Evolutionary conservation across 2,797 vertebrate species (phyloP).

Genomic region (Diceros bicornis): DNA sequence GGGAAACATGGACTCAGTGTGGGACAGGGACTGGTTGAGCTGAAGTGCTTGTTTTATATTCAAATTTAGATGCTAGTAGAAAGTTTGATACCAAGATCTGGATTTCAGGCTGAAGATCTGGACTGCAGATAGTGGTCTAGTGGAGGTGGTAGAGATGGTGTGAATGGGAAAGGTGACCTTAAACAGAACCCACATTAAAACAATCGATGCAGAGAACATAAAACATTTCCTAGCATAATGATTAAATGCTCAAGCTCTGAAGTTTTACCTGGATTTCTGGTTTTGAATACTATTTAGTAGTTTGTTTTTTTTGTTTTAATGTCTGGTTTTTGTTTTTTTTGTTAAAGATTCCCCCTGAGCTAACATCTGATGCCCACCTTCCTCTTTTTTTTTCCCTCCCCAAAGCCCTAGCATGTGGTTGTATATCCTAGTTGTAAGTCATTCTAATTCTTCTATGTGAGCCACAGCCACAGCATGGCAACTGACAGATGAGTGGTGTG

Average conservation of each 20-base stretch:
- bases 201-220: not conserved
- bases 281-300: not conserved
- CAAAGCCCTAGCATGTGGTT: too few relatives aligned
- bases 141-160: fast-evolving
- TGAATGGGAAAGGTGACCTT: not conserved
- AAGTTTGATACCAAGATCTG: not conserved
- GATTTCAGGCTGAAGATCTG: not conserved
- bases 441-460: too few relatives aligned
- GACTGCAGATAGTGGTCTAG: not conserved
- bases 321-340: too few relatives aligned
- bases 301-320: not conserved
- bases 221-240: not conserved
- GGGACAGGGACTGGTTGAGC: not conserved
- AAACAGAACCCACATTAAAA: not conserved
- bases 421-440: too few relatives aligned
- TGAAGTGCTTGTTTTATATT: not conserved
- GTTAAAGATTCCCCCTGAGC: too few relatives aligned
- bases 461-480: too few relatives aligned
- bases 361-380: too few relatives aligned
- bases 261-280: not conserved
- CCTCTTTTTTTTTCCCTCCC: too few relatives aligned
- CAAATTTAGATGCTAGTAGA: not conserved
- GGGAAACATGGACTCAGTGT: not conserved
- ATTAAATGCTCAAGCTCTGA: not conserved
- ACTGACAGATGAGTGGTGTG: too few relatives aligned